These are phyloP conservation scores for Chromoteleia sp. DNA, from an alignment of 2,888 invertebrate genomes.

Conservation along the genomic window DNA sequence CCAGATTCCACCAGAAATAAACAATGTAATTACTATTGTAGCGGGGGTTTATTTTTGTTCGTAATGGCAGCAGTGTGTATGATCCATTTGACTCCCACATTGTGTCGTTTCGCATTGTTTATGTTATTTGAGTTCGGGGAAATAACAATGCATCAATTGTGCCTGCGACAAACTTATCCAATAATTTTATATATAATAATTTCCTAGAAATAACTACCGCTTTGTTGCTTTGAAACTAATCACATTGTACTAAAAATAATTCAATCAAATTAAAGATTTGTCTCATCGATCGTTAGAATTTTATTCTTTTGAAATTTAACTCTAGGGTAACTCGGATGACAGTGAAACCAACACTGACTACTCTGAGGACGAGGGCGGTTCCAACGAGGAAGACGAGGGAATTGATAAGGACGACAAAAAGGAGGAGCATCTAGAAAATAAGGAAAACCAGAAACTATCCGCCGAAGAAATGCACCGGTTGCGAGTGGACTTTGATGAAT, in stretches of 20 bases:
- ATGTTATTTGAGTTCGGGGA: constrained; percentile 8
- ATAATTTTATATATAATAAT: neutral
- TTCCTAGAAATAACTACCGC: neutral
- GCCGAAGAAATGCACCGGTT: constrained; percentile 83
- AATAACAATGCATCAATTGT: neutral
- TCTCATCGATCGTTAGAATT: neutral
- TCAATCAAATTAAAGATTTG: too few relatives aligned
- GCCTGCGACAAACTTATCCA: neutral
- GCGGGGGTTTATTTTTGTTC: constrained; percentile 47
- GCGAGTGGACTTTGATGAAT: constrained; percentile 88
- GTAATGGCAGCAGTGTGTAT: constrained; percentile 15
- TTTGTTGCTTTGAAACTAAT: too few relatives aligned
- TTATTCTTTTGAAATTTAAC: neutral
- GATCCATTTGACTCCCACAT: constrained; percentile 42
- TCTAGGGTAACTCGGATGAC: constrained; percentile 70
- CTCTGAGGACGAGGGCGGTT: constrained; percentile 75
- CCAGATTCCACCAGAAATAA: constrained; percentile 56
- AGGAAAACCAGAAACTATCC: constrained; percentile 85
- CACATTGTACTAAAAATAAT: too few relatives aligned
- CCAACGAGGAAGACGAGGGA: constrained; percentile 72
- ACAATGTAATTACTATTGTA: constrained; percentile 52
- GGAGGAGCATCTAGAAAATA: constrained; percentile 80
- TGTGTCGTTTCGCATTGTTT: constrained; percentile 34
- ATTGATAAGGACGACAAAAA: constrained; percentile 76
- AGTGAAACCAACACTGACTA: constrained; percentile 73